Evolutionary conservation across 2,888 invertebrate genomes (phyloP).

Genomic region (Geotrupes spiniger): DNA sequence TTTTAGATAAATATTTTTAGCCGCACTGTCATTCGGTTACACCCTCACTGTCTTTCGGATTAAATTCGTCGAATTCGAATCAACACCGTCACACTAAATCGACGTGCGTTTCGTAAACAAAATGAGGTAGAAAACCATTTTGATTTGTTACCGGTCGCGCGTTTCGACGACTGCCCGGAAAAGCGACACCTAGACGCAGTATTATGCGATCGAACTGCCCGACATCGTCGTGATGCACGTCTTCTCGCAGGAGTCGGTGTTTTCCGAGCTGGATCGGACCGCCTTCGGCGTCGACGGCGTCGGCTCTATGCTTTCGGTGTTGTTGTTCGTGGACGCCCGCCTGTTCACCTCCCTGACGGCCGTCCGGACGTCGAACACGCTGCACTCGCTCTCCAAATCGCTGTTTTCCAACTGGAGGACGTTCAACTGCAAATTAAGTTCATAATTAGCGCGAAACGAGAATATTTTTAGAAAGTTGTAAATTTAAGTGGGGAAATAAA

Average conservation of each 20-base stretch:
- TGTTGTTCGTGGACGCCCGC: constrained; percentile 56
- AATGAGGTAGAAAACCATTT: too few relatives aligned
- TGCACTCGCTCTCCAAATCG: constrained; percentile 61
- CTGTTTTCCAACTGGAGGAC: constrained; percentile 59
- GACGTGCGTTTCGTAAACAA: too few relatives aligned
- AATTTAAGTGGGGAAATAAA: too few relatives aligned
- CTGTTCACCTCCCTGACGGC: constrained; percentile 51
- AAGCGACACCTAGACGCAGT: background rate
- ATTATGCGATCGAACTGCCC: constrained; percentile 58
- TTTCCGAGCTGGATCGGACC: constrained; percentile 56
- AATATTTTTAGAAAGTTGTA: too few relatives aligned
- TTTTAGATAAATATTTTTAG: too few relatives aligned
- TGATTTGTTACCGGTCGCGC: too few relatives aligned
- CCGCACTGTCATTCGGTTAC: too few relatives aligned
- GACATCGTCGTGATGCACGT: constrained; percentile 58
- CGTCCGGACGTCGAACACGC: constrained; percentile 59
- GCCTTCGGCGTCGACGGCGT: constrained; percentile 49
- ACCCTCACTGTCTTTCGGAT: too few relatives aligned
- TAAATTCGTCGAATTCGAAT: too few relatives aligned
- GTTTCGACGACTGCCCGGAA: background rate
- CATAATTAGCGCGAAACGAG: too few relatives aligned
- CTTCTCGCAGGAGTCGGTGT: constrained; percentile 55
- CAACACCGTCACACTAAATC: too few relatives aligned
- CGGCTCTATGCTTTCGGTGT: constrained; percentile 45
- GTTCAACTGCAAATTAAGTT: constrained; percentile 40